Conservation (phyloP, 2,797 vertebrate species). For the Acomys russatus region DNA sequence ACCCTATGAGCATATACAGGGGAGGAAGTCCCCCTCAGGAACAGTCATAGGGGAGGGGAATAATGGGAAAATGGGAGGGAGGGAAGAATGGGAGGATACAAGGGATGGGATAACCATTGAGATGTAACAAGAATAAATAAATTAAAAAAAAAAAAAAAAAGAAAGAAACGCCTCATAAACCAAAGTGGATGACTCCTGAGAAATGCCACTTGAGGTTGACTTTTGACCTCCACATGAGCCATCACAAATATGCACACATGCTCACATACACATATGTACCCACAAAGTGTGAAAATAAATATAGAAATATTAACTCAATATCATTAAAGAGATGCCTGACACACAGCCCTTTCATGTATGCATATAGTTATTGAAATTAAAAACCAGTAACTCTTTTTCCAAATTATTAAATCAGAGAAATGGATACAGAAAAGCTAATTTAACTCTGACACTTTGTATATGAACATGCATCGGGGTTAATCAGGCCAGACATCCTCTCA, state of each 20-base stretch:
- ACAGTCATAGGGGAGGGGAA: no score
- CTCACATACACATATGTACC: not conserved
- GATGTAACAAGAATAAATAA: no score
- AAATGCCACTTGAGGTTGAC: not conserved
- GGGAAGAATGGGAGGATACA: no score
- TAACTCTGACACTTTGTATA: slow-evolving; percentile 24
- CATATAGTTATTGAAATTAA: not conserved
- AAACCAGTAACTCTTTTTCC: slow-evolving; percentile 27
- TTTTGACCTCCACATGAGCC: not conserved
- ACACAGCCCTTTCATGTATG: not conserved
- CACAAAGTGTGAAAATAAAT: not conserved
- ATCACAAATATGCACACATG: not conserved
- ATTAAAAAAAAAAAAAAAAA: no score
- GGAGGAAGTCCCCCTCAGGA: no score
- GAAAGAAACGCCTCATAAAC: not conserved
- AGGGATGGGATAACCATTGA: no score
- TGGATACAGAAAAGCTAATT: not conserved
- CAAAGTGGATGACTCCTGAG: not conserved
- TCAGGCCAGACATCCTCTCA: not conserved
- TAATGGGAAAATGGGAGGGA: no score
- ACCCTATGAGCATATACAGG: no score
- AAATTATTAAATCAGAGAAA: slow-evolving; percentile 29
- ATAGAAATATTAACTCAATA: not conserved
- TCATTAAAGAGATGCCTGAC: not conserved
- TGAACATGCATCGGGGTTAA: not conserved